Evolutionary conservation across 2,113 vertebrate genomes (phyloP), one percentile per base, ranked within the genome.

Genomic region (Oophaga pumilio): DNA sequence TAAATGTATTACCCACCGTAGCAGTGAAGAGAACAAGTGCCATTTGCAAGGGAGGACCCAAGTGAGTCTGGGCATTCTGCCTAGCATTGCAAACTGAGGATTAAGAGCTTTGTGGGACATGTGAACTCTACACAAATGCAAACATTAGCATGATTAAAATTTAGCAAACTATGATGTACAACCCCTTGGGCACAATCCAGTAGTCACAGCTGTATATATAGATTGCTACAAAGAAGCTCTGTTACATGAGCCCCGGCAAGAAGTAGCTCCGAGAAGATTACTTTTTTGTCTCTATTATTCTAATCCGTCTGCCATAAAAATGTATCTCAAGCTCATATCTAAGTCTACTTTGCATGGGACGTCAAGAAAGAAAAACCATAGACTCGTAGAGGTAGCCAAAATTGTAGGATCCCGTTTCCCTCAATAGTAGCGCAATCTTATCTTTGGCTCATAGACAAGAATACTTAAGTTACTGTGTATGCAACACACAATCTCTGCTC

Each of bases 81-180:
- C 91, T 91, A 90, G 88, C 89, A 91, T 81, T 88, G 91, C 92
- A 93, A 92, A 90, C 81, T 76, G 83, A 90, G 93, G 92, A 93
- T 92, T 90, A 91, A 92, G 85, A 85, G 91, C 90, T 94, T 92
- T 92, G 87, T 59, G 69, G 90, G 90, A 93, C 91, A 93, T 87
- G 79, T 90, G 91, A 94, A 92, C 92, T 92, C 87, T 88, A 85
- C 91, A 91, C 91, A 94, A 93, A 94, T 73, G 76, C 91, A 93
- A 94, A 93, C 91, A 93, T 91, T 91, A 92, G 89, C 90, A 90
- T 62, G 90, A 94, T 92, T 93, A 93, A 92, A 94, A 93, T 90
- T 93, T 91, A 93, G 92, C 91, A 91, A 93, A 91, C 89, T 85
- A 85, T 86, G 90, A 94, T 91, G 87, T 86, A 84, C 13, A 0